Evolutionary conservation across 2,797 vertebrate genomes (phyloP).

Genomic region (Pseudocheirus occidentalis): DNA sequence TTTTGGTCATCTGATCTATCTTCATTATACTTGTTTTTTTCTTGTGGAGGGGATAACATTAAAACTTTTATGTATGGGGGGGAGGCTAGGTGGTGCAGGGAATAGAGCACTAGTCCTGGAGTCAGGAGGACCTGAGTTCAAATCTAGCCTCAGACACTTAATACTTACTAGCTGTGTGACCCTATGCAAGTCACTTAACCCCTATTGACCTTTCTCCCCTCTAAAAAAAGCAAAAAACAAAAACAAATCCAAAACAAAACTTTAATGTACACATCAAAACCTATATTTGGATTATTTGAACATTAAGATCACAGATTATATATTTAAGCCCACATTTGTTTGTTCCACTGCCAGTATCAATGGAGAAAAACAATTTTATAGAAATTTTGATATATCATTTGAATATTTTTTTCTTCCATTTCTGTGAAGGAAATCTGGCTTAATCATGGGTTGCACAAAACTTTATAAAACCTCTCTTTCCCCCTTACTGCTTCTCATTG

Average conservation of each 20-base stretch:
- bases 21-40: background rate
- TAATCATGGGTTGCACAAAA: background rate
- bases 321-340: background rate
- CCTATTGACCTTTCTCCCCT: no score
- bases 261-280: background rate
- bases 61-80: background rate
- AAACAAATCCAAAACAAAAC: background rate
- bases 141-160: no score
- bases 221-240: no score
- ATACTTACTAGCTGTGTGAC: no score
- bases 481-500: background rate
- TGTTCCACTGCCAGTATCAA: background rate
- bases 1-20: background rate
- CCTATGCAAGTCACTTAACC: no score
- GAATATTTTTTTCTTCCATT: background rate
- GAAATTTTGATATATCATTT: background rate
- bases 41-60: background rate
- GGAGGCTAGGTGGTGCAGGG: no score
- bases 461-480: background rate
- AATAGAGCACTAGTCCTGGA: no score
- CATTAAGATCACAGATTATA: background rate
- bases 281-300: background rate
- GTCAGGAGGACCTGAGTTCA: no score
- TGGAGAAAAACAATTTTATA: background rate
- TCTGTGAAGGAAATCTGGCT: background rate